Evolutionary conservation across 23 tunicate species (phyloP).

Genomic region (Styela clava): DNA sequence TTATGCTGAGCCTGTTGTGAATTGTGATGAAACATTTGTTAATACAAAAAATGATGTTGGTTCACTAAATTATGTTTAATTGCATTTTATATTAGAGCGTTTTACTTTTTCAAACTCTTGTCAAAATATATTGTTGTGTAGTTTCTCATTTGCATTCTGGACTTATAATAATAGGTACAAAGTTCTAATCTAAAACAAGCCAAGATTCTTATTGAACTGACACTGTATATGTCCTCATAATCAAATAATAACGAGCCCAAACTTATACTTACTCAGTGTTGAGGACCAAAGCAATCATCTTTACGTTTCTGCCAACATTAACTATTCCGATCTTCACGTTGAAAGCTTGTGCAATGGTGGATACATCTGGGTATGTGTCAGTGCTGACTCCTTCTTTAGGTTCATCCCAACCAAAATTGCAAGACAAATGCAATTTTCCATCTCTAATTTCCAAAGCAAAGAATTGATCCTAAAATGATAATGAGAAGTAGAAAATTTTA

Average conservation of each 20-base stretch:
- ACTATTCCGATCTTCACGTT: conserved; percentile 7
- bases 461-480: conserved; percentile 58
- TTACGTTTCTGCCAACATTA: background rate
- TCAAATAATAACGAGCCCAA: too few species aligned
- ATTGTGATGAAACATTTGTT: background rate
- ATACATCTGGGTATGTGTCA: background rate
- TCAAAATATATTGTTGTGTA: too few species aligned
- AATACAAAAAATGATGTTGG: background rate
- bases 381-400: conserved; percentile 8
- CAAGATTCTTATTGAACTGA: too few species aligned
- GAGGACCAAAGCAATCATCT: conserved; percentile 1
- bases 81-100: too few species aligned
- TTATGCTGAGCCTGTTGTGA: conserved; percentile 18
- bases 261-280: conserved; percentile 11
- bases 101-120: too few species aligned
- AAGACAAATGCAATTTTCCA: conserved; percentile 55
- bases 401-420: conserved; percentile 79
- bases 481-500: background rate
- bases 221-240: too few species aligned
- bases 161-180: too few species aligned
- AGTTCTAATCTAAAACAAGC: too few species aligned
- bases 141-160: too few species aligned
- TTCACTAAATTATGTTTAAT: too few species aligned
- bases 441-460: conserved; percentile 72
- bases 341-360: background rate